Evolutionary conservation across 2,888 invertebrate species (phyloP).

Genomic region (Drosophila helvetica): DNA sequence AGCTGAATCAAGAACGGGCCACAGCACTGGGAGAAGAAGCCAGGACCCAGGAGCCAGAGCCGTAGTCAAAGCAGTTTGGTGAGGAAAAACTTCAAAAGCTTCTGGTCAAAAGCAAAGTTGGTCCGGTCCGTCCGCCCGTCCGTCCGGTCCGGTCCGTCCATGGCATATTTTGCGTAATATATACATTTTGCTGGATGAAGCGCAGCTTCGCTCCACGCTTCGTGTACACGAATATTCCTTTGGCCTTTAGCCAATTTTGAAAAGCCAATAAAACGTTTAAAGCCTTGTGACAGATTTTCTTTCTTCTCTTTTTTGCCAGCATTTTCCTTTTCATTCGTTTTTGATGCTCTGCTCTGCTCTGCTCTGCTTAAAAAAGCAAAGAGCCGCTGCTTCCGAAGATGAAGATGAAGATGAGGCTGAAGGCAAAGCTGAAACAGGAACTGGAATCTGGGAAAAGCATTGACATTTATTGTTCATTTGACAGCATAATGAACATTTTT

Average conservation of each 20-base stretch:
- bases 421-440: neutral
- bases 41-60: neutral
- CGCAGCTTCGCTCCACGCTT: slow-evolving; percentile 20
- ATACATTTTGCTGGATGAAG: slow-evolving; percentile 56
- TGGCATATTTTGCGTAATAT: slow-evolving; percentile 66
- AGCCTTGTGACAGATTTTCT: slow-evolving; percentile 56
- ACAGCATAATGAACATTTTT: slow-evolving; percentile 73
- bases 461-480: slow-evolving; percentile 52
- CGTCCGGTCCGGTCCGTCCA: slow-evolving; percentile 28
- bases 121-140: slow-evolving; percentile 29
- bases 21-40: neutral
- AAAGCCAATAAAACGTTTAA: slow-evolving; percentile 75
- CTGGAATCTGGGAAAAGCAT: slow-evolving; percentile 1
- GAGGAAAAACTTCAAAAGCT: slow-evolving; percentile 72
- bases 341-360: neutral
- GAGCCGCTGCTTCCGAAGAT: neutral
- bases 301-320: neutral
- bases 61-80: slow-evolving; percentile 12
- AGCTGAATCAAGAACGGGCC: neutral
- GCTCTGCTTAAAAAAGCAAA: slow-evolving; percentile 13
- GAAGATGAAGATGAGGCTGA: neutral
- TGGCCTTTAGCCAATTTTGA: slow-evolving; percentile 63
- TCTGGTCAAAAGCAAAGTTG: slow-evolving; percentile 62
- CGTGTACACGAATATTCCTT: slow-evolving; percentile 53
- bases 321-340: slow-evolving; percentile 3